These are phyloP conservation scores for Esox masquinongy DNA, from an alignment of 2,797 vertebrate species.

Conservation along the genomic window DNA sequence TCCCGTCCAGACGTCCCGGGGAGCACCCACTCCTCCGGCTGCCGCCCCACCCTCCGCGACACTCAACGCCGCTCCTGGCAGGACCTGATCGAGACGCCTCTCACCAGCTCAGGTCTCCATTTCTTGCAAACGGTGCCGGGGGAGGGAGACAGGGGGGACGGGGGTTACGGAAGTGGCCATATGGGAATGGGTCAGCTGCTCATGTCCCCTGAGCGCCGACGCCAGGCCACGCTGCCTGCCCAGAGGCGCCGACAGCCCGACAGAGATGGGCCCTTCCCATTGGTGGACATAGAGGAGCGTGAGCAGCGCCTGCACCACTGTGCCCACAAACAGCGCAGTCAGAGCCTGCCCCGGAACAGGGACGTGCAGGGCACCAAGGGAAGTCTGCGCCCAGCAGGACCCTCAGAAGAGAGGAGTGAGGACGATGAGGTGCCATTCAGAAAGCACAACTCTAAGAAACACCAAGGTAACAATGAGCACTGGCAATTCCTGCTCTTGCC, in stretches of 20 bases:
- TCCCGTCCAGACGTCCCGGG: constrained; percentile 63
- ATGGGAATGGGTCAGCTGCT: constrained; percentile 38
- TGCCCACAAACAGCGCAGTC: constrained; percentile 83
- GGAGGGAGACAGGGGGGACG: constrained; percentile 44
- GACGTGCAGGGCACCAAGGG: constrained; percentile 76
- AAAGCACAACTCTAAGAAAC: constrained; percentile 6
- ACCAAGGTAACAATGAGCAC: not conserved
- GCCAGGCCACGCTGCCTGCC: constrained; percentile 71
- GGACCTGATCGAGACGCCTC: constrained; percentile 80
- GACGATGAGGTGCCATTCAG: constrained; percentile 49
- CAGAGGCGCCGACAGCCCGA: constrained; percentile 65
- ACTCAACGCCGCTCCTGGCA: constrained; percentile 74
- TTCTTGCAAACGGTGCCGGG: constrained; percentile 77
- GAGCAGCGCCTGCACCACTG: constrained; percentile 52
- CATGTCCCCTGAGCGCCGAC: constrained; percentile 68
- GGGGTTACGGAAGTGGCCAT: constrained; percentile 28
- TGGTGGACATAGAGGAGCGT: constrained; percentile 70
- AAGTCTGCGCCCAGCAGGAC: constrained; percentile 61
- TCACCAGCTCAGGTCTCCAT: constrained; percentile 81
- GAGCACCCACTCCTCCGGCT: constrained; percentile 70
- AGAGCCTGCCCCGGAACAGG: constrained; percentile 84
- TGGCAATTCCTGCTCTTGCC: too few species aligned
- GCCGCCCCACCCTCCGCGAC: constrained; percentile 75
- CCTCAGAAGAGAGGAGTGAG: constrained; percentile 57
- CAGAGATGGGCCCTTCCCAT: constrained; percentile 77